Conservation (phyloP, 2,113 vertebrate genomes). For the Toxostoma redivivum region DNA sequence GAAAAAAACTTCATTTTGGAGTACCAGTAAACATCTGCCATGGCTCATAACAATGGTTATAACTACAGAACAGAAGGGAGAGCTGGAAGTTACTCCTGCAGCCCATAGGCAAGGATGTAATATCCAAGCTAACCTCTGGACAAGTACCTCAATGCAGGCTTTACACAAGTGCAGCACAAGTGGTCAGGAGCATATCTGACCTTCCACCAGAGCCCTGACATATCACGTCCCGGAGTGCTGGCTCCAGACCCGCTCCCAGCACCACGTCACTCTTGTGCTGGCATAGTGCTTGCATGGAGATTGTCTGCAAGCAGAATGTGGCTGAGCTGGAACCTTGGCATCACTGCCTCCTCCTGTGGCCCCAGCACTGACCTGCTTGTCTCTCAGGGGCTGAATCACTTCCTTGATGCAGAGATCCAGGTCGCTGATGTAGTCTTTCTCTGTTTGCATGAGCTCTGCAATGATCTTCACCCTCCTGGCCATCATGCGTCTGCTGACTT, state of each 20-base stretch:
- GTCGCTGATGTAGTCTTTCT: constrained; percentile 85
- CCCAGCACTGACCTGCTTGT: constrained; percentile 76
- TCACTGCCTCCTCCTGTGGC: accelerated
- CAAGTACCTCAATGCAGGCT: background rate
- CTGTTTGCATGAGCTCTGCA: constrained; percentile 88
- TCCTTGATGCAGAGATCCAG: constrained; percentile 88
- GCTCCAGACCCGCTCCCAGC: accelerated
- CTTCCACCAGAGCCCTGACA: background rate
- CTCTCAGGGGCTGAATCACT: constrained; percentile 87
- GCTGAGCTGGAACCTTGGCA: background rate
- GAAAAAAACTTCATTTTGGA: background rate
- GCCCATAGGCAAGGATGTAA: background rate
- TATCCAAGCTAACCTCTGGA: background rate
- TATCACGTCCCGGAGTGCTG: accelerated
- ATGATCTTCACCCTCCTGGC: constrained; percentile 87
- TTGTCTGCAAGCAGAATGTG: background rate
- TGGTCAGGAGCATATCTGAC: background rate
- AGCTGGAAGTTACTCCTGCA: background rate
- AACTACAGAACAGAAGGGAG: background rate
- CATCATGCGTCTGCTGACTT: constrained; percentile 79
- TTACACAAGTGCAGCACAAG: background rate
- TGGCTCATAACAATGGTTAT: background rate
- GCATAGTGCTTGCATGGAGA: background rate
- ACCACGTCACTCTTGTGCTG: accelerated
- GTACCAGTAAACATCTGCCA: background rate